Conservation (phyloP, 2,113 vertebrate genomes). For the Geococcyx californianus region DNA sequence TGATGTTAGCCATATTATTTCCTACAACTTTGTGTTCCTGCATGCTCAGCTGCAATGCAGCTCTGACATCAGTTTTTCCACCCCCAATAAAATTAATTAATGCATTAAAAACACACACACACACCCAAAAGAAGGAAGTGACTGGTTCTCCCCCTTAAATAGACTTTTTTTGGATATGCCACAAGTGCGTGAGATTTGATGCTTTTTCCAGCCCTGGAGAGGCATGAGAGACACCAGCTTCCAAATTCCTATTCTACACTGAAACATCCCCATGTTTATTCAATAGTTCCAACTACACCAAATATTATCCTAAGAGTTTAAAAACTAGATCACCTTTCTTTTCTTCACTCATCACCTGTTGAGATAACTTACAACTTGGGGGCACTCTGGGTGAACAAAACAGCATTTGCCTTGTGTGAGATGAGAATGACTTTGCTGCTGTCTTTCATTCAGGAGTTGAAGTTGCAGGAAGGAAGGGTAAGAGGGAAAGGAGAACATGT, state of each 20-base stretch:
- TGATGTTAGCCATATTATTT: conserved; percentile 40
- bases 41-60: neutral
- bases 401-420: neutral
- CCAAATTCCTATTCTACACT: neutral
- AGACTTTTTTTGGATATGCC: neutral
- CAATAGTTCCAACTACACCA: neutral
- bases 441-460: neutral
- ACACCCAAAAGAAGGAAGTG: conserved; percentile 39
- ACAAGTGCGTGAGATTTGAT: conserved; percentile 10
- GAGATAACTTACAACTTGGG: neutral
- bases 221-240: neutral
- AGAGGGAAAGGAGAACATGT: neutral
- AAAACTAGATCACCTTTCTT: neutral
- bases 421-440: neutral
- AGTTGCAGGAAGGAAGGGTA: neutral
- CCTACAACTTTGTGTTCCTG: conserved; percentile 33
- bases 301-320: neutral
- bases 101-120: conserved; percentile 43
- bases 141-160: neutral
- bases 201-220: conserved; percentile 5
- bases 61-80: conserved; percentile 66
- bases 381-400: neutral
- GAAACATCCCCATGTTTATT: neutral
- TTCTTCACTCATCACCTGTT: neutral
- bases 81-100: conserved; percentile 55